phyloP scores from a whole-genome alignment of 2,113 vertebrate genomes.

The Cygnus atratus region DNA sequence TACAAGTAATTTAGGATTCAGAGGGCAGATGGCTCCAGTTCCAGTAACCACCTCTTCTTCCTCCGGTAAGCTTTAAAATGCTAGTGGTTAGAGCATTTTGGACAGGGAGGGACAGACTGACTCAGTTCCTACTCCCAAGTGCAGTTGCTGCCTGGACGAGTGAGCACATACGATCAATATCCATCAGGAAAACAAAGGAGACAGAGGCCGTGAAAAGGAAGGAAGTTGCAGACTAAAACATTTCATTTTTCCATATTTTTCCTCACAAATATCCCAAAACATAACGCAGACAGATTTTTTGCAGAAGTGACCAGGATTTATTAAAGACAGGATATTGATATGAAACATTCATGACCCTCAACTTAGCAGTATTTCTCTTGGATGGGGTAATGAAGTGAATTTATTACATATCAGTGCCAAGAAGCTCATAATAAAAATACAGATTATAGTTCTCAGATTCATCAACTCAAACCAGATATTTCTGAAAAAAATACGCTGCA shows the following conservation, averaged over 20 bases:
- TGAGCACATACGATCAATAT: background rate
- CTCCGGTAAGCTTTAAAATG: background rate
- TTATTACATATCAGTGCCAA: conserved; percentile 59
- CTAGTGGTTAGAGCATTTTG: background rate
- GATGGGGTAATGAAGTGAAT: conserved; percentile 35
- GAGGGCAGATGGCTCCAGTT: background rate
- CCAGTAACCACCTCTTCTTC: background rate
- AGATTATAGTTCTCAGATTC: conserved; percentile 58
- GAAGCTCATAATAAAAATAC: conserved; percentile 63
- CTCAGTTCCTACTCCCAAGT: rapidly evolving
- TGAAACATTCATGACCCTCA: conserved; percentile 66
- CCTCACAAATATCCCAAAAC: conserved; percentile 9
- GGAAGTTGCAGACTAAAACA: background rate
- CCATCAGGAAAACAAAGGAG: conserved; percentile 10
- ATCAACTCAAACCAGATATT: conserved; percentile 60
- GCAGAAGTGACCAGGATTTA: conserved; percentile 59
- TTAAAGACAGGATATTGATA: conserved; percentile 63
- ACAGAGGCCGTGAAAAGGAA: conserved; percentile 22
- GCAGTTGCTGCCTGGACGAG: background rate
- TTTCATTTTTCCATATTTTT: conserved; percentile 8
- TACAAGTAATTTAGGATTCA: background rate
- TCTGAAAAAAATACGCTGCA: conserved; percentile 24
- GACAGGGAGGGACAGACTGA: background rate
- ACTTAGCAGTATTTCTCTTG: conserved; percentile 62
- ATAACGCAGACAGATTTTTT: conserved; percentile 43